These are phyloP conservation scores for Sphaeridia pumilis DNA, from an alignment of 2,888 invertebrate species.

Conservation along the genomic window DNA sequence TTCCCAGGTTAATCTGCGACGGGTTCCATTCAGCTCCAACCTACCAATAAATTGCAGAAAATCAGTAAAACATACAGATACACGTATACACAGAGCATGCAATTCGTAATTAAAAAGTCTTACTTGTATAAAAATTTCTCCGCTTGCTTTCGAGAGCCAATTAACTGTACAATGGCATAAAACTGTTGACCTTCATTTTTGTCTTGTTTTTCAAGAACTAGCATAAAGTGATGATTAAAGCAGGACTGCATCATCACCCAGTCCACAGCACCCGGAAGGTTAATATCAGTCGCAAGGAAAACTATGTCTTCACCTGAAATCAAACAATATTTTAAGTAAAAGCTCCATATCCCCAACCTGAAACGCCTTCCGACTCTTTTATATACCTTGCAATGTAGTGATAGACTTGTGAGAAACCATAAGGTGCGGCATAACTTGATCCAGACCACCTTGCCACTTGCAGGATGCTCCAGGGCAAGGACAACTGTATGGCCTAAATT, in stretches of 20 bases:
- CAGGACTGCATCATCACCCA: conserved; percentile 99
- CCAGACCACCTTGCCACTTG: conserved; percentile 96
- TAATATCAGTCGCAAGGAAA: conserved; percentile 97
- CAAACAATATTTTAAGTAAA: conserved; percentile 4
- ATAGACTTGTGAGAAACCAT: conserved; percentile 96
- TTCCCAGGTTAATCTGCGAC: conserved; percentile 50
- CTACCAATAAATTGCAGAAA: conserved; percentile 36
- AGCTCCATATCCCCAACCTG: neutral
- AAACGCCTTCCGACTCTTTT: neutral
- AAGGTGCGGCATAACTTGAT: conserved; percentile 97
- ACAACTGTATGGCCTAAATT: conserved; percentile 95
- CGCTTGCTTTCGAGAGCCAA: conserved; percentile 96
- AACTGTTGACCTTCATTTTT: conserved; percentile 94
- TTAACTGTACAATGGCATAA: conserved; percentile 96
- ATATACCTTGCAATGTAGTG: conserved; percentile 80
- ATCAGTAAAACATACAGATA: too few species aligned
- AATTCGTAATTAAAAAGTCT: too few species aligned
- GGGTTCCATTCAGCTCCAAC: conserved; percentile 48
- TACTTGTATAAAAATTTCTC: conserved; percentile 95
- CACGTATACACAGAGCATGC: too few species aligned
- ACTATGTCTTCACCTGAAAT: conserved; percentile 87
- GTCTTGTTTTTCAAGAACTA: conserved; percentile 96
- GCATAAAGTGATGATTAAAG: conserved; percentile 98
- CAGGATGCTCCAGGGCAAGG: conserved; percentile 99
- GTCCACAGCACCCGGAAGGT: conserved; percentile 96